Percentiles rank a stretch among this genome's conserved stretches.
Evolutionary conservation across 2,797 vertebrate genomes (phyloP).

Genomic region (Clarias fuscus): DNA sequence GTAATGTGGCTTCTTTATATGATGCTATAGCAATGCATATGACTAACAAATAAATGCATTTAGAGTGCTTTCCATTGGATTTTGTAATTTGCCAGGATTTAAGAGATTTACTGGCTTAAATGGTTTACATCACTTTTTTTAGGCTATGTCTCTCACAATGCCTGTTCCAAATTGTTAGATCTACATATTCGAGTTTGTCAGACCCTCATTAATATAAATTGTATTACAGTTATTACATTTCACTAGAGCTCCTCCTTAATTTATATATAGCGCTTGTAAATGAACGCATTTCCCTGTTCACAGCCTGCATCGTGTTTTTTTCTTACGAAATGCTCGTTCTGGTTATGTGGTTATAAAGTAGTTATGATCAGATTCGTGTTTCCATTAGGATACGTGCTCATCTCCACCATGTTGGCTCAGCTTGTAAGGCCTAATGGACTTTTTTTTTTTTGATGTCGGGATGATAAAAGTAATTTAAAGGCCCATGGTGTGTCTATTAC

Average conservation of each 20-base stretch:
- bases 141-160: background rate
- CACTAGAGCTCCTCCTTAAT: background rate
- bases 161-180: background rate
- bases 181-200: background rate
- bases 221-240: background rate
- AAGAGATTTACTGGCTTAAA: background rate
- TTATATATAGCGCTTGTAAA: background rate
- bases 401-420: background rate
- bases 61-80: background rate
- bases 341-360: constrained; percentile 12
- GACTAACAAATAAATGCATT: background rate
- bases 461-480: constrained; percentile 47
- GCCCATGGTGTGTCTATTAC: constrained; percentile 24
- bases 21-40: background rate
- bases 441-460: constrained; percentile 17
- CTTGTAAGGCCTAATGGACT: constrained; percentile 9
- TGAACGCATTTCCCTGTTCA: background rate
- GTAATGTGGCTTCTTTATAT: background rate
- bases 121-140: background rate
- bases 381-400: constrained; percentile 7
- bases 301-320: background rate
- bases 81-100: background rate
- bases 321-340: background rate
- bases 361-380: constrained; percentile 7
- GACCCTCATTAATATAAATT: background rate